Percentiles rank a stretch among this genome's conserved stretches.
These are phyloP conservation scores for Loris lydekkerianus DNA, from an alignment of 2,797 vertebrate genomes.

Conservation along the genomic window DNA sequence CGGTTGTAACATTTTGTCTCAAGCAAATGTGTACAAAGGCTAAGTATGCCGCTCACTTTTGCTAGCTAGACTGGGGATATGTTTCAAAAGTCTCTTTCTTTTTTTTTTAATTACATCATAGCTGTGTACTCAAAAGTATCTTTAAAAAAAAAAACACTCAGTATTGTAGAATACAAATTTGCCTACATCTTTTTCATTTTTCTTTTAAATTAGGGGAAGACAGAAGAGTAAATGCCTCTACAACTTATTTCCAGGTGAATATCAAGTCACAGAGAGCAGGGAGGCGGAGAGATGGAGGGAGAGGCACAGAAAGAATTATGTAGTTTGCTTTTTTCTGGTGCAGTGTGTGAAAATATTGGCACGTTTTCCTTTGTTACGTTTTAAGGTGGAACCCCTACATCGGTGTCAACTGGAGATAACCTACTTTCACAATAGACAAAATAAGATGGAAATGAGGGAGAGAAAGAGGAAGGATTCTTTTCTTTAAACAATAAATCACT, in stretches of 20 bases:
- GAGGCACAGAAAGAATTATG: neutral
- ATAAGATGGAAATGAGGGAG: neutral
- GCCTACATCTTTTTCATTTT: neutral
- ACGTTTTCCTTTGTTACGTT: conserved; percentile 31
- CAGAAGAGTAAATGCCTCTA: neutral
- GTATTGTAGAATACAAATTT: neutral
- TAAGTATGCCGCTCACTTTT: neutral
- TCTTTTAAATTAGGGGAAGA: neutral
- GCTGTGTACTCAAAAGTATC: neutral
- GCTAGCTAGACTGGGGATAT: neutral
- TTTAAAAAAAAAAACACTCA: neutral
- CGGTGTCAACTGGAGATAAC: neutral
- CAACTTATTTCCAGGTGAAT: neutral
- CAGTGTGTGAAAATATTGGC: neutral
- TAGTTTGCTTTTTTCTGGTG: neutral
- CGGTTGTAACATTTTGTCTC: neutral
- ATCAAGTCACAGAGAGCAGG: neutral
- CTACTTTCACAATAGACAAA: neutral
- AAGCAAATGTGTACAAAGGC: neutral
- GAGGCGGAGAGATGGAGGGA: neutral
- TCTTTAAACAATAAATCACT: neutral
- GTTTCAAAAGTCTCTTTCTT: neutral
- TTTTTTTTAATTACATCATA: too few species aligned
- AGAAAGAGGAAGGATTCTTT: neutral
- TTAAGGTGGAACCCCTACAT: neutral